Evolutionary conservation across 2,888 invertebrate genomes (phyloP), one percentile per base, ranked within the genome.

Genomic region (Rhodophaea formosa): DNA sequence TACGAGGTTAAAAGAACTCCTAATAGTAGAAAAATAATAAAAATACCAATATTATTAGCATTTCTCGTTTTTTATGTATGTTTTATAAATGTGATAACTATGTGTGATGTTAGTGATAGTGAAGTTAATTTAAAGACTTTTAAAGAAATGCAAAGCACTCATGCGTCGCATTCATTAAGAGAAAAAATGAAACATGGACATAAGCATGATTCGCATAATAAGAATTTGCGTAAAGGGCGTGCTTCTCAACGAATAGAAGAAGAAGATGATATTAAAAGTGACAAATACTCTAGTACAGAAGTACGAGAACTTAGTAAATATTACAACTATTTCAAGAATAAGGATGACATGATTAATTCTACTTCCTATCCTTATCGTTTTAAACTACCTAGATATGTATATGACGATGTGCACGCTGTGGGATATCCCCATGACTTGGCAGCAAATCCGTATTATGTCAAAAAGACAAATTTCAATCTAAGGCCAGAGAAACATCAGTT

Each of bases 31-130:
- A 60, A 69, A 52, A 71, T 67, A 62, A 42, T 62, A 61, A 74
- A 70, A 66, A 62, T 78, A 64, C 72, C 86, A 66, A 62, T 70
- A 56, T 66, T 85, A 70, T 66, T 83, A 62, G 77, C 81, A 80
- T 79, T 88, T 76, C 77, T 89, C 59, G 64, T 88, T 67, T 81
- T 85, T 63, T 86, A 86, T 76, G 16, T 86, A 63, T 88, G 83
- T 84, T 72, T 88, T 78, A 69, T 85, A 71, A 88, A 90, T 88
- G 88, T 90, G 85, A 88, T 90, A 88, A 80, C 81, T 78, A 76
- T 71, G 81, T 90, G 90, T 88, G 87, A 89, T 87, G 87, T 78
- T 84, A 89, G 83, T 82, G 76, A 84, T 75, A 89, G 77, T 80
- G 71, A 79, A 77, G 71, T 83, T 76, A 80, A 83, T 81, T 77